phyloP scores from a whole-genome alignment of 2,888 invertebrate genomes.

The Taenaris catops region DNA sequence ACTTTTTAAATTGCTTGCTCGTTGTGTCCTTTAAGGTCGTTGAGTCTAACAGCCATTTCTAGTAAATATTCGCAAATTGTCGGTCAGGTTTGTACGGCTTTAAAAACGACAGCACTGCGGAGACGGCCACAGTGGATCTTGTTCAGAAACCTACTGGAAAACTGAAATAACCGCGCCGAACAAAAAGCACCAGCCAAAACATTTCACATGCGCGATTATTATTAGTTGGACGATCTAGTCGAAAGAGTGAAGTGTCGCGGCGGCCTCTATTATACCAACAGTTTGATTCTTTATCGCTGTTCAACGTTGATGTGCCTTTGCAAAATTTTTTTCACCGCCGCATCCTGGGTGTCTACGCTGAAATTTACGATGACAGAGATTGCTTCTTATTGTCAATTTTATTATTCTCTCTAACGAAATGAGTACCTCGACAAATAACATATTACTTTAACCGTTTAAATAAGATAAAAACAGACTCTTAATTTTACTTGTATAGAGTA shows the following conservation, averaged over 20 bases:
- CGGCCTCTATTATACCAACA: constrained; percentile 52
- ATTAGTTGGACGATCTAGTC: constrained; percentile 79
- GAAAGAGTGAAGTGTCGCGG: constrained; percentile 71
- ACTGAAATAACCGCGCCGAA: constrained; percentile 78
- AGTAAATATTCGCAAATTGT: constrained; percentile 7
- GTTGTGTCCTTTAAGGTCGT: constrained; percentile 34
- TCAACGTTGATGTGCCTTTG: not conserved
- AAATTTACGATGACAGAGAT: constrained; percentile 48
- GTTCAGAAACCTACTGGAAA: constrained; percentile 78
- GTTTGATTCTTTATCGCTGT: constrained; percentile 28
- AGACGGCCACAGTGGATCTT: constrained; percentile 72
- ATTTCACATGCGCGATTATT: constrained; percentile 77
- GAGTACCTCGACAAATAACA: constrained; percentile 27
- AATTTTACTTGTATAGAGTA: too few species aligned
- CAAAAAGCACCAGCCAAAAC: constrained; percentile 80
- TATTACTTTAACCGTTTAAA: not conserved
- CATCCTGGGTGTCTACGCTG: constrained; percentile 3
- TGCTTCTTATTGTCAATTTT: constrained; percentile 39
- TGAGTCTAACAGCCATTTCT: constrained; percentile 27
- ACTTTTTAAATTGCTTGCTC: constrained; percentile 33
- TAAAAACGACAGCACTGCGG: constrained; percentile 51
- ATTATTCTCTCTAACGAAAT: constrained; percentile 34
- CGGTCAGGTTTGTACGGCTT: constrained; percentile 13
- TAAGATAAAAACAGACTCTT: too few species aligned
- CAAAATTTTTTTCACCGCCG: not conserved